Conservation (phyloP, 2,113 vertebrate genomes). For the Platysteira castanea region DNA sequence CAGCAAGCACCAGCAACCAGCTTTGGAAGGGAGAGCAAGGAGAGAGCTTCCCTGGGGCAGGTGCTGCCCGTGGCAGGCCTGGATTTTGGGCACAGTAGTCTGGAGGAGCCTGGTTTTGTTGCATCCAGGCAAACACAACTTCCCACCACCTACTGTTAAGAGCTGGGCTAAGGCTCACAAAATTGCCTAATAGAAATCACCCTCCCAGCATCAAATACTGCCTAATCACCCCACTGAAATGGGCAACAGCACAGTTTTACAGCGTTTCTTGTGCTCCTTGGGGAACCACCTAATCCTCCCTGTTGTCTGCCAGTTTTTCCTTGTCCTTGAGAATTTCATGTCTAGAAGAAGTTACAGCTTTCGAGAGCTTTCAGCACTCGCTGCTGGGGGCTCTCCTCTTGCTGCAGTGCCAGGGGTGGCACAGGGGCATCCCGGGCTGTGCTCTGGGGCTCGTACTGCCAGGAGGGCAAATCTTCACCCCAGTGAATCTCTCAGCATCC, state of each 20-base stretch:
- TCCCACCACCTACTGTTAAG: neutral
- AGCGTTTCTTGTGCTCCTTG: neutral
- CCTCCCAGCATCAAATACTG: neutral
- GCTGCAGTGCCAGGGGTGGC: neutral
- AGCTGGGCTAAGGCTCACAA: neutral
- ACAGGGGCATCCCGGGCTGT: neutral
- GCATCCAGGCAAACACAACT: neutral
- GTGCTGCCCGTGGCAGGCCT: neutral
- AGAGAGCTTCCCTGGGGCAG: neutral
- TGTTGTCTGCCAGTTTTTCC: slow-evolving; percentile 4
- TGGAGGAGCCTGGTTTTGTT: neutral
- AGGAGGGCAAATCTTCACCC: neutral
- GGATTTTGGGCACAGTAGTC: neutral
- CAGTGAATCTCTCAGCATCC: rapidly evolving
- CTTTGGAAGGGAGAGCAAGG: neutral
- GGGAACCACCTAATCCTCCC: slow-evolving; percentile 40
- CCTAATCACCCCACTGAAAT: neutral
- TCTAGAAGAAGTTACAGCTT: neutral
- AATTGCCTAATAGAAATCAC: neutral
- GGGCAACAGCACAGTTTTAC: neutral
- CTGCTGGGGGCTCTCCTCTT: neutral
- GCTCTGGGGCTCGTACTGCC: rapidly evolving
- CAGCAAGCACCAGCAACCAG: neutral
- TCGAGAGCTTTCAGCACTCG: neutral
- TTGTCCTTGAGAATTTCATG: slow-evolving; percentile 16